Evolutionary conservation across 2,888 invertebrate genomes (phyloP), one percentile per base, ranked within the genome.

Genomic region (Endotricha flammealis): DNA sequence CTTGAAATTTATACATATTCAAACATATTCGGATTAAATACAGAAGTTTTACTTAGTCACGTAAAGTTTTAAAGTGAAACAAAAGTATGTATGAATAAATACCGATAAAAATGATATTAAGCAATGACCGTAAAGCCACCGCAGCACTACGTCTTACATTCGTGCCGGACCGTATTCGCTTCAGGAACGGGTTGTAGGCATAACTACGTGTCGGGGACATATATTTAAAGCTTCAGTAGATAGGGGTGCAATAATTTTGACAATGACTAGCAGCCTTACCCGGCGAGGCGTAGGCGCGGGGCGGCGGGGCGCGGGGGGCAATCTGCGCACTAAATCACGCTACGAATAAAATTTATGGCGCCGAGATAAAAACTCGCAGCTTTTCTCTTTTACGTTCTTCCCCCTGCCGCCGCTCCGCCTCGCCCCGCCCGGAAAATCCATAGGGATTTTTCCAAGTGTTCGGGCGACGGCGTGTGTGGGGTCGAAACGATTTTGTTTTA

Each of bases 291-390:
- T 79, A 79, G 81, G 81, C 80, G 78, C 71, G 80, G 73, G 66
- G 71, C 44, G 65, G 69, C 50, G 69, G 56, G 47, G 61, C 51
- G 75, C 67, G 77, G 67, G 81, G 81, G 83, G 83, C 85, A 86
- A 88, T 88, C 87, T 87, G 85, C 77, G 86, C 87, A 87, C 87
- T 87, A 87, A 87, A 87, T 87, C 87, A 87, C 87, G 87, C 83
- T 87, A 81, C 87, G 87, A 87, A 87, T 87, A 87, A 87, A 87
- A 87, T 87, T 87, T 87, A 87, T 87, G 87, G 87, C 81, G 83
- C 83, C 86, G 86, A 88, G 87, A 88, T 88, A 88, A 88, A 88
- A 88, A 88, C 87, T 87, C 87, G 87, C 86, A 88, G 87, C 87
- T 88, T 87, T 88, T 87, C 87, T 88, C 87, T 87, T 87, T 87